Base-by-base conservation (phyloP, 2,797 vertebrate species). In the Todus mexicanus region DNA sequence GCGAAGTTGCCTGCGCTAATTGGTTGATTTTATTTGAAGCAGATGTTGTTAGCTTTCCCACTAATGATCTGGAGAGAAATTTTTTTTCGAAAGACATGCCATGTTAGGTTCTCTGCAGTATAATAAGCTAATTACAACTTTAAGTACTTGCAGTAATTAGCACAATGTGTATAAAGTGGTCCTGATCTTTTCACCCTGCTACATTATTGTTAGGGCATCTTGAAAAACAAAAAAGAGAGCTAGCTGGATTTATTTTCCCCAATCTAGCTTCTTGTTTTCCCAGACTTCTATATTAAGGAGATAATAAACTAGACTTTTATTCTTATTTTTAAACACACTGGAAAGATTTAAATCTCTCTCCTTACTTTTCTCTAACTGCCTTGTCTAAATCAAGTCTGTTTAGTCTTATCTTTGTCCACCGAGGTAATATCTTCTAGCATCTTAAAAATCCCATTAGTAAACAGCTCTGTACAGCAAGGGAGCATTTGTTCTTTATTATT, bases 71-170 rank as follows among this genome's bases (percentile, higher is more conserved):
- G 97, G 97, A 98, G 98, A 98, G 97, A 98, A 98, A 96, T 97
- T 98, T 98, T 98, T 66, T 98, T 98, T 98, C n/a, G 97, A 98
- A 98, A 98, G 98, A 98, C 97, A 97, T 98, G 97, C 96, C 98
- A 98, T 98, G 98, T 98, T 98, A 98, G 97, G 97, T 98, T 98
- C 98, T 98, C 98, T 98, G 98, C 97, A 98, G 97, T 98, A 98
- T 98, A 98, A 98, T 98, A 98, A 98, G 98, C 98, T 98, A 98
- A 98, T 98, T 98, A 98, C 98, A 98, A 98, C 98, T 98, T 98
- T 98, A 98, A 98, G 97, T 98, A 98, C 98, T 98, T 98, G 97
- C 97, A 98, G 97, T 98, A 98, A 98, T 98, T 98, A 98, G 97
- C 97, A 97, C 98, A 98, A 98, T 98, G 97, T 98, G 97, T 98